Percentiles rank a stretch among this genome's conserved stretches.
These are phyloP conservation scores for Drosophila chauvacae DNA, from an alignment of 1,140 invertebrate genomes.

Conservation along the genomic window DNA sequence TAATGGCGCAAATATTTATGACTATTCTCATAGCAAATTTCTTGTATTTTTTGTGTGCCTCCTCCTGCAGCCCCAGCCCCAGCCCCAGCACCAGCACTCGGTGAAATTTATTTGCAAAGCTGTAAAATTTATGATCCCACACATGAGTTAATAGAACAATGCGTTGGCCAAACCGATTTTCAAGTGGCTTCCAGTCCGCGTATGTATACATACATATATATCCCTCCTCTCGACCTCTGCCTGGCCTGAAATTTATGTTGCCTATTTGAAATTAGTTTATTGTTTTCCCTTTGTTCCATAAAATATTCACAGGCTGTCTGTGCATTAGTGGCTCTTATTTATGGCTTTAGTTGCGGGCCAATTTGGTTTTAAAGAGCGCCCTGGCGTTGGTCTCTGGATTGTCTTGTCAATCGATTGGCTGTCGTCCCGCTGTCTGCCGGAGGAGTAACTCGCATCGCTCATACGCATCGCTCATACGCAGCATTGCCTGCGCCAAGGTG, in stretches of 20 bases:
- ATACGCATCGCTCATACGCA: constrained; percentile 59
- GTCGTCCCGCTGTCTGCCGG: no score
- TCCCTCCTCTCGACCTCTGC: not conserved
- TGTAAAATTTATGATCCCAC: constrained; percentile 76
- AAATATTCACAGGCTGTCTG: constrained; percentile 36
- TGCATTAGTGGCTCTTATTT: constrained; percentile 43
- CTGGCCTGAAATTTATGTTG: constrained; percentile 57
- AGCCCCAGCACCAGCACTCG: not conserved
- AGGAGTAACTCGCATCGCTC: constrained; percentile 34
- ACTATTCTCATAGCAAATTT: constrained; percentile 60
- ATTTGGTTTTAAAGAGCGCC: constrained; percentile 32
- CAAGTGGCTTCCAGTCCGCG: constrained; percentile 29
- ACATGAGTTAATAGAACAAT: constrained; percentile 80
- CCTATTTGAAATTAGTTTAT: constrained; percentile 73
- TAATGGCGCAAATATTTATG: constrained; percentile 78
- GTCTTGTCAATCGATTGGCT: constrained; percentile 31
- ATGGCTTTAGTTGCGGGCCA: constrained; percentile 15
- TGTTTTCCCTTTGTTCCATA: constrained; percentile 53
- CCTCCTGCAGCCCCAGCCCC: not conserved
- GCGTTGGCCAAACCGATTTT: constrained; percentile 27
- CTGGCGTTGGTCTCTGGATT: not conserved
- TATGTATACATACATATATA: not conserved
- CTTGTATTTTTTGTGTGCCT: constrained; percentile 13
- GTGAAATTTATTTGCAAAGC: constrained; percentile 70
- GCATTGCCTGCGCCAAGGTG: constrained; percentile 32